Conservation (phyloP, 2,888 invertebrate genomes). For the Andrena fulva region DNA sequence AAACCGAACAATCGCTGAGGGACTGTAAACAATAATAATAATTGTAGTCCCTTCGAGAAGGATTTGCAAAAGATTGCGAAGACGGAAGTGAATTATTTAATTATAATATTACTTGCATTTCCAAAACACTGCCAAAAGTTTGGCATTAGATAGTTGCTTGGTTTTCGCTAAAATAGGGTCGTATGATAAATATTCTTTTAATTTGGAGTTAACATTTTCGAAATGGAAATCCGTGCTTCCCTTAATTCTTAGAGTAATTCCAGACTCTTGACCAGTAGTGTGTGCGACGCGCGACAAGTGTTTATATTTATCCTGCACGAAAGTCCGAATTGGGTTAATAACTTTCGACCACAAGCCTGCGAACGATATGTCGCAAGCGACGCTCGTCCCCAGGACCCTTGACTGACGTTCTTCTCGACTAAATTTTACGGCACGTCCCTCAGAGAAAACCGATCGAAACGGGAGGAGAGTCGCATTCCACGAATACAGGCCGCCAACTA, state of each 20-base stretch:
- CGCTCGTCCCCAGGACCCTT: slow-evolving; percentile 27
- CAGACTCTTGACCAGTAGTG: too few species aligned
- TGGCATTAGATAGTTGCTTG: too few species aligned
- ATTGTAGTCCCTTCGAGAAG: not conserved
- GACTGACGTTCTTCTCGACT: slow-evolving; percentile 52
- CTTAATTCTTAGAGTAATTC: not conserved
- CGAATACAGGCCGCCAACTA: slow-evolving; percentile 76
- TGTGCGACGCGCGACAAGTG: not conserved
- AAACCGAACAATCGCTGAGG: not conserved
- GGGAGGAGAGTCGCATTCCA: slow-evolving; percentile 80
- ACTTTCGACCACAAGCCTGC: slow-evolving; percentile 25
- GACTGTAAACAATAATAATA: slow-evolving; percentile 46
- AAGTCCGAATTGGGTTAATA: slow-evolving; percentile 42
- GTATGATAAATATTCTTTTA: too few species aligned
- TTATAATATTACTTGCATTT: too few species aligned
- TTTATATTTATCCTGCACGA: not conserved
- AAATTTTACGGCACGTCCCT: slow-evolving; percentile 62
- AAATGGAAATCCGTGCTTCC: not conserved
- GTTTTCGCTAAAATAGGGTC: too few species aligned
- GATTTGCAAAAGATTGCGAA: not conserved
- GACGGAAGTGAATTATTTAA: too few species aligned
- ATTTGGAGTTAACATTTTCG: too few species aligned
- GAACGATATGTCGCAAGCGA: slow-evolving; percentile 41
- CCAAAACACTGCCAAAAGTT: too few species aligned
- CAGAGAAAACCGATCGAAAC: slow-evolving; percentile 72